Conservation (phyloP, 23 tunicate species). For the Phallusia fumigata region DNA sequence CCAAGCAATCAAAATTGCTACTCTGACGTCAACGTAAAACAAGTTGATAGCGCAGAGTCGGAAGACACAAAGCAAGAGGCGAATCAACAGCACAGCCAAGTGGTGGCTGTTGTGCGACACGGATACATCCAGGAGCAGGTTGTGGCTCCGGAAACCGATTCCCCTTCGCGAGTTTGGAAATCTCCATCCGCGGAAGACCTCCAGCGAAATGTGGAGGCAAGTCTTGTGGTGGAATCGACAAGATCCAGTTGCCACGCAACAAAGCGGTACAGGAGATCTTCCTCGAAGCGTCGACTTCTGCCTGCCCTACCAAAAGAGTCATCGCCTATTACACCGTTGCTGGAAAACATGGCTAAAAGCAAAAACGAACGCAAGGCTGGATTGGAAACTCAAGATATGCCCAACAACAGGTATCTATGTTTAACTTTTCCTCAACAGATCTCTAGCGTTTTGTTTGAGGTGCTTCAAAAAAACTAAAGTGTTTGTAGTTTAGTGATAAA, state of each 20-base stretch:
- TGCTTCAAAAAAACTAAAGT: too few relatives aligned
- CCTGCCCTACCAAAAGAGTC: not conserved
- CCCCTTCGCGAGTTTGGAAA: too few relatives aligned
- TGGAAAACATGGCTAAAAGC: not conserved
- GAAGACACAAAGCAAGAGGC: not conserved
- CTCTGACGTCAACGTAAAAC: not conserved
- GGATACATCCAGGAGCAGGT: slow-evolving; percentile 3
- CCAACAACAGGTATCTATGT: not conserved
- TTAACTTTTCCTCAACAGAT: too few relatives aligned
- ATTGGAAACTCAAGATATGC: not conserved
- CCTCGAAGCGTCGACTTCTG: not conserved
- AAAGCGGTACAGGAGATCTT: not conserved
- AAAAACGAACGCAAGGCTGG: not conserved
- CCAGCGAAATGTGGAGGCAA: not conserved
- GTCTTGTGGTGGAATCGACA: not conserved
- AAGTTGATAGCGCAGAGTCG: not conserved
- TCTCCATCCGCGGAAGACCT: not conserved
- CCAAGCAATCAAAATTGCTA: not conserved
- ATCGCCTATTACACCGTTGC: not conserved
- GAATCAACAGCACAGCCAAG: not conserved
- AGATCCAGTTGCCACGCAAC: not conserved
- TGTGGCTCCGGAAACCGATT: not conserved
- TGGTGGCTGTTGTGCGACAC: not conserved
- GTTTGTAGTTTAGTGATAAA: too few relatives aligned
- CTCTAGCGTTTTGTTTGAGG: too few relatives aligned